Base-by-base conservation (phyloP, 2,888 invertebrate genomes). In the Cataglyphis albicans region DNA sequence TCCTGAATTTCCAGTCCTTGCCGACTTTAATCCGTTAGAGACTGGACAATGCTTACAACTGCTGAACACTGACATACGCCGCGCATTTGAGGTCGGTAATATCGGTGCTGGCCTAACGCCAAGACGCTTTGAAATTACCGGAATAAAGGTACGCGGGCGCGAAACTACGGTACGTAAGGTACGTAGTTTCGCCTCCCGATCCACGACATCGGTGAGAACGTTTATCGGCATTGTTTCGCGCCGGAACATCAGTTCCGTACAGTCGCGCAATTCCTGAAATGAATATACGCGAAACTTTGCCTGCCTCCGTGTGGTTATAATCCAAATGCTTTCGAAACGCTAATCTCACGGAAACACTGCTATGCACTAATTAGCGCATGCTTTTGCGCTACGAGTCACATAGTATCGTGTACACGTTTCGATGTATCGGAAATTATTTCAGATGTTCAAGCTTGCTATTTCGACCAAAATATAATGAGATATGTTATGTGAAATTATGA, bases 211-310 rank as follows among this genome's bases (percentile, higher is more conserved):
- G 80, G 84, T 82, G 21, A 81, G 76, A 82, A 90, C 93, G 91
- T 92, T 93, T 93, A 93, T 93, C 91, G 85, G 90, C 93, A 92
- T 92, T 92, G 93, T 93, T 93, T 93, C 88, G 87, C 89, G 87
- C 59, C 83, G 61, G 80, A 83, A 76, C 64, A 29, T 29, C 29
- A 82, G 85, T 73, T 76, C 65, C 80, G 64, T 76, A 52, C 7
- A 64, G 25, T 81, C 82, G 63, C 75, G 61, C 68, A 55, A 78
- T 68, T 65, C 64, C 65, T 38, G 12, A 67, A 75, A 67, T 52
- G 18, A 35, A 64, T 74, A 38, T 61, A 41, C 12, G 29, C 38
- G 10, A 10, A 32, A 44, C 74, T 64, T 32, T 18, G 63, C 44
- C 32, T 44, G 32, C 32, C 44, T 48, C 21, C 10, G 15, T 15